Conservation (phyloP, 1,140 invertebrate species). For the Odontomachus brunneus region DNA sequence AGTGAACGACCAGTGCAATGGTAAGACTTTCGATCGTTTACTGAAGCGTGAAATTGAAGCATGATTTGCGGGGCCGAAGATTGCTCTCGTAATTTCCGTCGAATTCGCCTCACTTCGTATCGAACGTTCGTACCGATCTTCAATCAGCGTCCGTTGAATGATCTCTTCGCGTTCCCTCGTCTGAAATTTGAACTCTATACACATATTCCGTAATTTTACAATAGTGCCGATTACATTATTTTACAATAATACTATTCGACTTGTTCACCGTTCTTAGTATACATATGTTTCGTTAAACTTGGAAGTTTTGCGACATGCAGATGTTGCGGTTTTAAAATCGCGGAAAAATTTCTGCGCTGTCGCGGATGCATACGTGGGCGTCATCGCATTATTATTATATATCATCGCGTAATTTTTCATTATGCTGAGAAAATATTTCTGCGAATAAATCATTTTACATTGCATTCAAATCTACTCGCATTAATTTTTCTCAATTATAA, state of each 20-base stretch:
- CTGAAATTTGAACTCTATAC: slow-evolving; percentile 7
- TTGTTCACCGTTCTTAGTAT: neutral
- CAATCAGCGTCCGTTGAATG: neutral
- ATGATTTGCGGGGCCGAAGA: slow-evolving; percentile 27
- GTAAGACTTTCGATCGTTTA: slow-evolving; percentile 37
- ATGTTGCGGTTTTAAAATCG: no score
- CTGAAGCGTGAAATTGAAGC: neutral
- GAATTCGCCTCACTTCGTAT: neutral
- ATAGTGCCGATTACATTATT: no score
- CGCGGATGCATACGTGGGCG: no score
- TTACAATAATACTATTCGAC: neutral
- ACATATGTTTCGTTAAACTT: no score
- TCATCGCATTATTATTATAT: no score
- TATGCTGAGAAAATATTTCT: no score
- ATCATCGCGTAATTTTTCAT: no score
- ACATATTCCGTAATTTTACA: neutral
- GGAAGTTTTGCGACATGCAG: no score
- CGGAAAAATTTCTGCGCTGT: no score
- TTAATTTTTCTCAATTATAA: no score
- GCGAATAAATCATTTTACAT: no score
- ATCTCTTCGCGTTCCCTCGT: neutral
- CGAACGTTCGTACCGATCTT: neutral
- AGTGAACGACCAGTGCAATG: neutral
- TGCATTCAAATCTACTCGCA: no score
- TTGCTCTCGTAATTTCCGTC: slow-evolving; percentile 14